Evolutionary conservation across 2,113 vertebrate species (phyloP), one percentile per base, ranked within the genome.

Genomic region (Odontophorus gujanensis): DNA sequence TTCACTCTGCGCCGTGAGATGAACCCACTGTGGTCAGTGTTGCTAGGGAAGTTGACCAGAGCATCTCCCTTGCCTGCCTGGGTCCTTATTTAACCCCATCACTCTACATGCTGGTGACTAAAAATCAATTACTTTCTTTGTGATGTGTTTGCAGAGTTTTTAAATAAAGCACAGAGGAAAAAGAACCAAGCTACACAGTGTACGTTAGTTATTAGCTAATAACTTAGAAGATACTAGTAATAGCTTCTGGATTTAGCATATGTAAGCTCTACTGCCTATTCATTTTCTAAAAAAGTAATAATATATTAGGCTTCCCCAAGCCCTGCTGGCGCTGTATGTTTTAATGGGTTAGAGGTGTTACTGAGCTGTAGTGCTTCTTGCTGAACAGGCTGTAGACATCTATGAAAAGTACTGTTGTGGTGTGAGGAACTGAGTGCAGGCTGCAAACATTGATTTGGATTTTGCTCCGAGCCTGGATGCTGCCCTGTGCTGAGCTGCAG

Each of bases 81-180:
- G 62, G 82, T 71, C 90, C 79, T 90, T 78, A 36, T 85, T 89
- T 87, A 87, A 95, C 92, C 86, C 83, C 28, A 26, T 34, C 38
- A 4, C 69, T 77, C 67, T 75, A 40, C 25, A 4, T 13, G 0
- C 11, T 61, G 73, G 14, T 79, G 89, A 76, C 82, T 61, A 83
- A 62, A 93, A 95, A 90, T 95, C 91, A 62, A 76, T 97, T 0
- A 21, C 30, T 95, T 90, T 65, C 77, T 89, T 63, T 58, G 61
- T 84, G 47, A 34, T 86, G 53, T 92, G 86, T 81, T 95, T 94
- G 58, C 61, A n/a, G 59, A 78, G 77, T 51, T 66, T 93, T 88
- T 94, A 89, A 93, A 92, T 90, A 92, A 84, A 6, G 0, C 65
- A 67, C 66, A 80, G 45, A 86, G 92, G 88, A 57, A 89, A 88